Percentiles rank a stretch among this genome's conserved stretches.
Conservation (phyloP, 2,888 invertebrate species). For the Conus canariensis region DNA sequence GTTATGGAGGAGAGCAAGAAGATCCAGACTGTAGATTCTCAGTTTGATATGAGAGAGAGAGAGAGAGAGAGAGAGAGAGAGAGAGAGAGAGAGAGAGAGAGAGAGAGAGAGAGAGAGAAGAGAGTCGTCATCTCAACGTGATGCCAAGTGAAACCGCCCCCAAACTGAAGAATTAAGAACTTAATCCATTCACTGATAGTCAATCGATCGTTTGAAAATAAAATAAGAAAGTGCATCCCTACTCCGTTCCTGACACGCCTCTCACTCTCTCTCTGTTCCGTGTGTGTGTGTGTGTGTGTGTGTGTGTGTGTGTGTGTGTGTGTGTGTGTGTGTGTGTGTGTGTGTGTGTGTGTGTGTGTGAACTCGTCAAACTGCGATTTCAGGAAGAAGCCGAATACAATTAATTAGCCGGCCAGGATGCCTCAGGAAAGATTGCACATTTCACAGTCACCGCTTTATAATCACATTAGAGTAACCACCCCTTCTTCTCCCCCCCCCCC, state of each 20-base stretch:
- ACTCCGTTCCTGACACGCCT: no score
- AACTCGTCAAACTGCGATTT: not conserved
- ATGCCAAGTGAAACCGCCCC: no score
- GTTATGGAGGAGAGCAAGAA: no score
- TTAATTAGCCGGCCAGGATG: not conserved
- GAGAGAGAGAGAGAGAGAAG: conserved; percentile 15
- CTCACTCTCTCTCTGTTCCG: not conserved
- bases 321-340: not conserved
- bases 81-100: conserved; percentile 12
- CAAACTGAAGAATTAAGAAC: not conserved
- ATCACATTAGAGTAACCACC: not conserved
- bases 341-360: not conserved
- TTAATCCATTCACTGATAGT: not conserved
- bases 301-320: not conserved
- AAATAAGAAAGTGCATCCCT: no score
- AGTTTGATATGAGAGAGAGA: not conserved
- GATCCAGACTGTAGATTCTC: no score
- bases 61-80: conserved; percentile 14
- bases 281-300: not conserved
- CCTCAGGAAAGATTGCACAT: not conserved
- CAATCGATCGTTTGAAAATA: no score
- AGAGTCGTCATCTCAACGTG: not conserved
- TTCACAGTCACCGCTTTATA: not conserved
- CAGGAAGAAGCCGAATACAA: not conserved
- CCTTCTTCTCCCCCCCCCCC: not conserved